A percentile compares a stretch with the other conserved stretches of the same genome.
phyloP scores from a whole-genome alignment of 2,797 vertebrate species.

The Schizothorax lantsangensis region DNA sequence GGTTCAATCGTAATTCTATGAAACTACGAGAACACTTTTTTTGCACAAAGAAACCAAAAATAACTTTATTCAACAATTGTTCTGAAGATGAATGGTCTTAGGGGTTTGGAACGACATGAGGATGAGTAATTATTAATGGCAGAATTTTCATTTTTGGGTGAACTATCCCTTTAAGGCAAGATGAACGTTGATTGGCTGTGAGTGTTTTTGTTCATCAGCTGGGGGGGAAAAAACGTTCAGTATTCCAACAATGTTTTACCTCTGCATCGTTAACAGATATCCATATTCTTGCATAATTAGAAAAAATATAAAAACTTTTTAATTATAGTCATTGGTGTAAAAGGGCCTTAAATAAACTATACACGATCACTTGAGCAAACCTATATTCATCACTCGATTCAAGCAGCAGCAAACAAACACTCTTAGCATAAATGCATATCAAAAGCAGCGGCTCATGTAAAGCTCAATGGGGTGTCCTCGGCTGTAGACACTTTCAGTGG shows the following conservation, averaged over 20 bases:
- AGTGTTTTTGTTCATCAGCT: too few relatives aligned
- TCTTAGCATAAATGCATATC: slow-evolving; percentile 50
- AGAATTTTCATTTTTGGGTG: neutral
- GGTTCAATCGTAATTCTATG: too few relatives aligned
- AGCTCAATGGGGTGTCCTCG: slow-evolving; percentile 31
- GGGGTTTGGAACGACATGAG: too few relatives aligned
- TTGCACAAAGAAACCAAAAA: too few relatives aligned
- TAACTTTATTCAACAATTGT: too few relatives aligned
- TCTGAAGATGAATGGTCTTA: too few relatives aligned
- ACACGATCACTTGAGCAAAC: slow-evolving; percentile 15
- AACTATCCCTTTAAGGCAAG: too few relatives aligned
- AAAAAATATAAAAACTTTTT: neutral
- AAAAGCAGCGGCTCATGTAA: slow-evolving; percentile 31
- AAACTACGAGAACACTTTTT: too few relatives aligned
- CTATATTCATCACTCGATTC: neutral
- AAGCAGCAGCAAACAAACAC: slow-evolving; percentile 40
- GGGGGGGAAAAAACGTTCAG: too few relatives aligned
- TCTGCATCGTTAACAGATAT: neutral
- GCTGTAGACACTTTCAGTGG: slow-evolving; percentile 30
- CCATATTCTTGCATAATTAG: neutral
- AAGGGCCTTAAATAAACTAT: neutral
- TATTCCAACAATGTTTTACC: neutral
- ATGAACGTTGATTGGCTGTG: too few relatives aligned
- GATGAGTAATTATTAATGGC: too few relatives aligned
- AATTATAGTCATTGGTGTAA: neutral